A percentile compares a stretch with the other conserved stretches of the same genome.
phyloP scores from a whole-genome alignment of 1,140 invertebrate species.

The Temnothorax longispinosus region DNA sequence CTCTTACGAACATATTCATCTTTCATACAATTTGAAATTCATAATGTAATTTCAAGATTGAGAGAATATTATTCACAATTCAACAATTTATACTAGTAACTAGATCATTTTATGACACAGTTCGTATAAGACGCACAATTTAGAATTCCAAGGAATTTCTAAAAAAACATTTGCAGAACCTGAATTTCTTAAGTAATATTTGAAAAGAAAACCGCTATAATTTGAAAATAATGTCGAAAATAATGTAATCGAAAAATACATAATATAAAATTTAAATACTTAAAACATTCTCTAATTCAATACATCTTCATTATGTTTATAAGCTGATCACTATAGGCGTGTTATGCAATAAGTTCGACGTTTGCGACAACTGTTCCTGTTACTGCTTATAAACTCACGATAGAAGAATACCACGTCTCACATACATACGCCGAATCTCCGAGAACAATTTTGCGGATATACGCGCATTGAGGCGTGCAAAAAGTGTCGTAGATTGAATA shows the following conservation, averaged over 20 bases:
- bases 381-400: conserved; percentile 6
- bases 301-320: background rate
- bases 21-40: background rate
- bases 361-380: background rate
- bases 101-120: background rate
- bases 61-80: background rate
- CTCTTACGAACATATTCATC: background rate
- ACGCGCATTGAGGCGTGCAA: conserved; percentile 20
- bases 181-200: background rate
- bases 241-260: background rate
- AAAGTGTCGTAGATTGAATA: conserved; percentile 55
- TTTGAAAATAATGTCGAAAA: background rate
- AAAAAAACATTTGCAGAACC: background rate
- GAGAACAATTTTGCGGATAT: conserved; percentile 26
- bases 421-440: background rate
- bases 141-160: background rate
- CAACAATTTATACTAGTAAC: background rate
- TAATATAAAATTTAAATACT: background rate
- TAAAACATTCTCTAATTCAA: background rate
- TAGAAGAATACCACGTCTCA: background rate
- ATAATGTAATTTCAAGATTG: background rate
- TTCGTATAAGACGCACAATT: background rate
- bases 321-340: no score
- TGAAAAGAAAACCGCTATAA: background rate
- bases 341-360: background rate